Evolutionary conservation across 2,888 invertebrate species (phyloP).

Genomic region (Callimorpha dominula): DNA sequence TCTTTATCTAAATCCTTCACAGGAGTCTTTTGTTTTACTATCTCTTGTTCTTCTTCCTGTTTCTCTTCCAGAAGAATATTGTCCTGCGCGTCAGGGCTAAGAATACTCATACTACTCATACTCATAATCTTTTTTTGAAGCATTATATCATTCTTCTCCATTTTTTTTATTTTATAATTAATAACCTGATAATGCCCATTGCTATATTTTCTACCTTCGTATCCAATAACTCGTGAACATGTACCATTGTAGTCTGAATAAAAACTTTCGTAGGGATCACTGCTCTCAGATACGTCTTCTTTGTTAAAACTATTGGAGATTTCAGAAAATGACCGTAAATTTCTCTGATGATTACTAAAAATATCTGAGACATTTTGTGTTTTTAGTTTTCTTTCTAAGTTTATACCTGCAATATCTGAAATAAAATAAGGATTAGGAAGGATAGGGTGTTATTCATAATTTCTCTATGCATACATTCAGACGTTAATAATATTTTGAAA

Average conservation of each 20-base stretch:
- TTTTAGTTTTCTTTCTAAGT: slow-evolving; percentile 5
- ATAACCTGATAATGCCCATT: slow-evolving; percentile 65
- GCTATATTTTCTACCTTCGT: slow-evolving; percentile 65
- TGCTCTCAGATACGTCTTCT: slow-evolving; percentile 21
- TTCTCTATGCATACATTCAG: background rate
- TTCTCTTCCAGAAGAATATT: background rate
- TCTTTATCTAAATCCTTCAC: background rate
- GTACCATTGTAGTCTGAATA: slow-evolving; percentile 14
- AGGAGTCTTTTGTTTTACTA: background rate
- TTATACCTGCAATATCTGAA: background rate
- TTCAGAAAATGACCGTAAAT: background rate
- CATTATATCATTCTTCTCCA: slow-evolving; percentile 72
- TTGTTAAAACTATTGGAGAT: background rate
- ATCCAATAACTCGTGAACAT: slow-evolving; percentile 66
- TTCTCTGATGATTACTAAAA: background rate
- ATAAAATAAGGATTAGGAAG: background rate
- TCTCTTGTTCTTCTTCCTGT: background rate
- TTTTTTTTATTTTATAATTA: slow-evolving; percentile 67
- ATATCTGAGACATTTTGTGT: slow-evolving; percentile 6
- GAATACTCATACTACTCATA: background rate
- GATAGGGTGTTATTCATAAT: background rate
- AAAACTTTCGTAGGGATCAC: slow-evolving; percentile 20
- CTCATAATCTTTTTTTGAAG: slow-evolving; percentile 63
- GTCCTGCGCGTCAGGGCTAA: slow-evolving; percentile 20
- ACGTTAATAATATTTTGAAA: background rate